Conservation (phyloP, 2,888 invertebrate genomes). For the Stenurella melanura region DNA sequence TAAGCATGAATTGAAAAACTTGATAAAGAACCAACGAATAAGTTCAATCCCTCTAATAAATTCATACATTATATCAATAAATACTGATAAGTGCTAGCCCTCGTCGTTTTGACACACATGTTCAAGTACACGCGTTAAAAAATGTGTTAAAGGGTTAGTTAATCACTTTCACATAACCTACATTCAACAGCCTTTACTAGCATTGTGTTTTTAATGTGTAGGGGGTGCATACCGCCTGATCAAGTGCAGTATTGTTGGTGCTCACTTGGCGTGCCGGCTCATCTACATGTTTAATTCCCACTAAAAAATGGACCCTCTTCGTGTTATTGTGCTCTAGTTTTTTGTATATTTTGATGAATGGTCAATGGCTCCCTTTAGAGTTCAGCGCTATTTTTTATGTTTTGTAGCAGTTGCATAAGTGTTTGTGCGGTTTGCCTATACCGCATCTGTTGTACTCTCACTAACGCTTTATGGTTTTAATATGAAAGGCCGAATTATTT, state of each 20-base stretch:
- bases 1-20: too few relatives aligned
- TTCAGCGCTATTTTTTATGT: slow-evolving; percentile 61
- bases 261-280: slow-evolving; percentile 58
- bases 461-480: slow-evolving; percentile 27
- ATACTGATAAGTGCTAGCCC: slow-evolving; percentile 24
- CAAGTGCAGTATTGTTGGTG: slow-evolving; percentile 66
- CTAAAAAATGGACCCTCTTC: slow-evolving; percentile 54
- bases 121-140: slow-evolving; percentile 56
- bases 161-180: slow-evolving; percentile 55
- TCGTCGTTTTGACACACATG: slow-evolving; percentile 54
- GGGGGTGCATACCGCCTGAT: slow-evolving; percentile 61
- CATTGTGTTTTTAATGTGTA: slow-evolving; percentile 50
- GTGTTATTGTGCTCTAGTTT: slow-evolving; percentile 55
- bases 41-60: slow-evolving; percentile 19
- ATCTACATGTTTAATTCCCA: slow-evolving; percentile 55
- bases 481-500: slow-evolving; percentile 12
- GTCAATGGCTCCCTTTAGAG: slow-evolving; percentile 60
- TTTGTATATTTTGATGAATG: slow-evolving; percentile 64
- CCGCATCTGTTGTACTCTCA: slow-evolving; percentile 58
- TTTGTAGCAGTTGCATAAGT: slow-evolving; percentile 67
- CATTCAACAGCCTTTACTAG: slow-evolving; percentile 44
- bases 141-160: slow-evolving; percentile 62
- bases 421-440: slow-evolving; percentile 46
- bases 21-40: neutral
- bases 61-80: slow-evolving; percentile 12